Evolutionary conservation across 1,140 invertebrate genomes (phyloP).

Genomic region (Brachystomella parvula): DNA sequence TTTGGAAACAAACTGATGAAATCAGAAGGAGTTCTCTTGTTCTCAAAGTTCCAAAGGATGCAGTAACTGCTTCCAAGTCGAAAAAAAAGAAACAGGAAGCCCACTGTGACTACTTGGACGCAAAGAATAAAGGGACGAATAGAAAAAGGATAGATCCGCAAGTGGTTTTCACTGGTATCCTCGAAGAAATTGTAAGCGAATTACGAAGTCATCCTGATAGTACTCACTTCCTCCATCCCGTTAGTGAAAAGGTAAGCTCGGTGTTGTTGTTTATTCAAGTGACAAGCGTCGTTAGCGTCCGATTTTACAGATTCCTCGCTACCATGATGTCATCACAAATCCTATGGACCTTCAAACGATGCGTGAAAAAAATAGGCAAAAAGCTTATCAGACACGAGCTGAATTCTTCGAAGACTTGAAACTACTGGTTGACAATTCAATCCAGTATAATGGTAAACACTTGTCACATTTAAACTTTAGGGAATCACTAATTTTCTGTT

Average conservation of each 20-base stretch:
- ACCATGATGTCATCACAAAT: constrained; percentile 79
- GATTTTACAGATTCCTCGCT: constrained; percentile 77
- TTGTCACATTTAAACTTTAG: background rate
- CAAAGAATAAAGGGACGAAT: constrained; percentile 78
- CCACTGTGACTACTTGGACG: constrained; percentile 73
- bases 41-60: constrained; percentile 74
- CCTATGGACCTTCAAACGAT: constrained; percentile 98
- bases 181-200: constrained; percentile 90
- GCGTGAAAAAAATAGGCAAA: constrained; percentile 79
- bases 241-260: constrained; percentile 78
- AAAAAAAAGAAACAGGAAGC: constrained; percentile 46
- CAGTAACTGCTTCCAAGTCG: constrained; percentile 55
- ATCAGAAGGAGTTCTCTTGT: constrained; percentile 66
- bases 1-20: constrained; percentile 75
- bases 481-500: constrained; percentile 6
- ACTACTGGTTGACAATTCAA: constrained; percentile 93
- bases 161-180: constrained; percentile 83
- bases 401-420: constrained; percentile 91
- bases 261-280: constrained; percentile 1
- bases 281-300: too few species aligned
- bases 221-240: constrained; percentile 85
- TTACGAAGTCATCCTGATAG: constrained; percentile 87
- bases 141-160: constrained; percentile 91
- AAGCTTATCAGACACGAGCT: constrained; percentile 87
- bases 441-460: constrained; percentile 73